Evolutionary conservation across 2,888 invertebrate genomes (phyloP), one percentile per base, ranked within the genome.

Genomic region (Tholera decimalis): DNA sequence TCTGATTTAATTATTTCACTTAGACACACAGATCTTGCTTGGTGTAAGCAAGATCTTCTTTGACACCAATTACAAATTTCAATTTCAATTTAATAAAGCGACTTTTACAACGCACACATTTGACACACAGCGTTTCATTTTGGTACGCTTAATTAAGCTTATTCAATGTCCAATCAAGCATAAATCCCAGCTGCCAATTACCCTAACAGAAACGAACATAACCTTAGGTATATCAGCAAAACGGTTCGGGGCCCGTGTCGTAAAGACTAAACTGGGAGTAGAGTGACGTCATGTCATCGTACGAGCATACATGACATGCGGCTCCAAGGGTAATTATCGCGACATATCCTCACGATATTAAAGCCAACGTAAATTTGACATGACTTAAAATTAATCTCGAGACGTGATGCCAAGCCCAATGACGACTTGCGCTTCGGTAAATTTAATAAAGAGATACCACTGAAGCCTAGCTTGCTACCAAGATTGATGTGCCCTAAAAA

Each of bases 401-500:
- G 83, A 87, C 85, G 85, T 83, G 83, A 86, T 83, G 84, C 79
- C 76, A 65, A 70, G 79, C 83, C 87, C 85, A 84, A 89, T 83
- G 85, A 83, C 84, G 79, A 84, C 79, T 78, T 83, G 82, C 82
- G 88, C 86, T 88, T 87, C 83, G 82, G 83, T 85, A 88, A 91
- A 92, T 93, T 93, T 94, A 94, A 94, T 94, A 94, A 93, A 93
- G 92, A 91, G 83, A 83, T 79, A 82, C 83, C 82, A 84, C 81
- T 77, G 80, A 86, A 85, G 86, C 88, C 84, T 83, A 84, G 79
- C 80, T 85, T 81, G 81, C 82, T 83, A 84, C 85, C 74, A 92
- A 93, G 93, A 94, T 94, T 93, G 93, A 94, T 93, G 93, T 88
- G 84, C 77, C 83, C 74, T 86, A 89, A 86, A 87, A 87, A 88